These are phyloP conservation scores for Empidonax traillii DNA, from an alignment of 2,113 vertebrate genomes.

Conservation along the genomic window DNA sequence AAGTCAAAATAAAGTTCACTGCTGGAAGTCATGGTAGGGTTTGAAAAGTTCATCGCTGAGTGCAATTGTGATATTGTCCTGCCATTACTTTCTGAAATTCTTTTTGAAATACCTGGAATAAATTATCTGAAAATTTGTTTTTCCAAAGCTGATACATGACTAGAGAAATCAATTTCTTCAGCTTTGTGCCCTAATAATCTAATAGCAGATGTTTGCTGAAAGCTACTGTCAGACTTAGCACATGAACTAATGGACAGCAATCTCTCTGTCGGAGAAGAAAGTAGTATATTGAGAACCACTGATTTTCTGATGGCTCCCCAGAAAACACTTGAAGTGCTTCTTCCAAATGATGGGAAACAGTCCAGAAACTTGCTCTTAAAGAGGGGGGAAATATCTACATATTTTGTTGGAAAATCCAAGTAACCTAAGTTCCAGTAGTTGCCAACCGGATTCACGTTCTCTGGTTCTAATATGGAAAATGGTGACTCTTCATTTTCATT, in stretches of 20 bases:
- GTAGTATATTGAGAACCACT: neutral
- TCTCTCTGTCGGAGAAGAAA: conserved; percentile 33
- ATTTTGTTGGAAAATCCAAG: conserved; percentile 2
- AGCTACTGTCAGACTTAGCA: neutral
- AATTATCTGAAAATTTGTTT: conserved; percentile 13
- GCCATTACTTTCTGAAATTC: neutral
- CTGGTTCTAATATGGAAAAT: neutral
- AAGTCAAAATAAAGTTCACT: neutral
- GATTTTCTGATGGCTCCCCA: neutral
- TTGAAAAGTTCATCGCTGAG: neutral
- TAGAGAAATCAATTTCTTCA: neutral
- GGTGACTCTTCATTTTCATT: neutral
- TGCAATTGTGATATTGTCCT: neutral
- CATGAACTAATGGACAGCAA: neutral
- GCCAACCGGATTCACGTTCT: neutral
- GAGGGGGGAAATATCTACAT: conserved; percentile 19
- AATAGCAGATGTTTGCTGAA: neutral
- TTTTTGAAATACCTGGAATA: neutral
- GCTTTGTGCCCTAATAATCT: neutral
- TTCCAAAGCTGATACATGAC: neutral
- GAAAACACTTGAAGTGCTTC: neutral
- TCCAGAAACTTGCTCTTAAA: conserved; percentile 29
- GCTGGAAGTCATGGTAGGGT: neutral
- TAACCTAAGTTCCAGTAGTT: neutral
- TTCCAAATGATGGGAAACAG: neutral